Percentiles rank a stretch among this genome's conserved stretches.
These are phyloP conservation scores for Crematogaster levior DNA, from an alignment of 2,888 invertebrate genomes.

Conservation along the genomic window DNA sequence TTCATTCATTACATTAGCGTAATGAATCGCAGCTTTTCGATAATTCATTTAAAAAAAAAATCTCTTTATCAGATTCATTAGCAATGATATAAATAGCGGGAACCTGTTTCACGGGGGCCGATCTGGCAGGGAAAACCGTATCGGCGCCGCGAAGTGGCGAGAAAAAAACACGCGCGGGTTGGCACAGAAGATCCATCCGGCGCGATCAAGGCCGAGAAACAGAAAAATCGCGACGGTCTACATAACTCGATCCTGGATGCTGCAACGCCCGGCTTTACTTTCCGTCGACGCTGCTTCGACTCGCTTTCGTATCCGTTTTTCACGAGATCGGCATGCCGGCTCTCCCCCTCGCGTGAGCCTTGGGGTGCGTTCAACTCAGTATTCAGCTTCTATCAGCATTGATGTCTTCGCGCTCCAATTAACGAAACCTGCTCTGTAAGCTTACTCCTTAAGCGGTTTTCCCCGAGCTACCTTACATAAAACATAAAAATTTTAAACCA, in stretches of 20 bases:
- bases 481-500: background rate
- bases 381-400: slow-evolving; percentile 9
- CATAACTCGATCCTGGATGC: slow-evolving; percentile 36
- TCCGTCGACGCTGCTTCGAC: slow-evolving; percentile 26
- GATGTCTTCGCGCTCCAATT: background rate
- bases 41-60: slow-evolving; percentile 49
- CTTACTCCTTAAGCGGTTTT: background rate
- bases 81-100: slow-evolving; percentile 65
- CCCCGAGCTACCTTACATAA: background rate
- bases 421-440: slow-evolving; percentile 10
- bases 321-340: slow-evolving; percentile 15
- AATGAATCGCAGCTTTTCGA: background rate
- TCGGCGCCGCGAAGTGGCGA: slow-evolving; percentile 21
- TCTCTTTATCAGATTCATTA: slow-evolving; percentile 39
- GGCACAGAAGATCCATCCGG: slow-evolving; percentile 21
- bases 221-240: slow-evolving; percentile 37
- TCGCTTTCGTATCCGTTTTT: slow-evolving; percentile 44
- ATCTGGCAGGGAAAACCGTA: slow-evolving; percentile 35
- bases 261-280: slow-evolving; percentile 36
- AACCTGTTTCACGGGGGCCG: slow-evolving; percentile 64
- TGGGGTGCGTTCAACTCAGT: background rate
- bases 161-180: slow-evolving; percentile 58
- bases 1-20: slow-evolving; percentile 6
- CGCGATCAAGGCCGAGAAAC: slow-evolving; percentile 40
- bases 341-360: background rate